Base-by-base conservation (phyloP, 2,888 invertebrate genomes). In the Conistra vaccinii region DNA sequence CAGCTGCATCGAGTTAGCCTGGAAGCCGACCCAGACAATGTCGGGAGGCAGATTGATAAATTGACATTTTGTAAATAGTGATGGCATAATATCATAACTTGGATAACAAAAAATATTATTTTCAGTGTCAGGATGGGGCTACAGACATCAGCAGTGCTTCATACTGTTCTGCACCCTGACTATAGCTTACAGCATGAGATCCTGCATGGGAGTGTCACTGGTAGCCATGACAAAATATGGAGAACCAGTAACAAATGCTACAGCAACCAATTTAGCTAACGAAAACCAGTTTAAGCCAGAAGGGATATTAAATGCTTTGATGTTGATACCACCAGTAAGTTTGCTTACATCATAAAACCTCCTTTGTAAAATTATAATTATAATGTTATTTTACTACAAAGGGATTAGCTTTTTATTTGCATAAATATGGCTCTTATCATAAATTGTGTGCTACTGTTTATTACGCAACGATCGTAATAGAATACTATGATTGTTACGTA, bases 161-260 rank as follows among this genome's bases (percentile, higher is more conserved):
- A 91, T 97, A 65, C 91, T 97, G 65, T 97, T 97, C 85, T 89
- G 96, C 23, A 95, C 97, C 2, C 92, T 97, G 29, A 94, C 97
- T 1, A 95, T 97, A 60, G 97, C 97, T 4, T 98, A 97, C 91
- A 97, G 97, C 17, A 96, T 97, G 93, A 93, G 98, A 76, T 95
- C 97, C 0, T 97, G 97, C 81, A 96, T 98, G 91, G 97, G 97
- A 0, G 97, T 98, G 0, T 97, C 97, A 0, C 92, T 98, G 35
- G 97, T 98, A 0, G 97, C 97, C 1, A 98, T 98, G 97, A 92
- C 92, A 0, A 84, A 89, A 26, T 84, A 81, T 35, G 81, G 86
- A 2, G 83, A 72, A 29, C 35, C 29, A 9, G 69, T 71, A 17
- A 51, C 1, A 14, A 85, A 85, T 66, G 35, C 51, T 14, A 81